Evolutionary conservation across 2,113 vertebrate genomes (phyloP).

Genomic region (Mobula hypostoma): DNA sequence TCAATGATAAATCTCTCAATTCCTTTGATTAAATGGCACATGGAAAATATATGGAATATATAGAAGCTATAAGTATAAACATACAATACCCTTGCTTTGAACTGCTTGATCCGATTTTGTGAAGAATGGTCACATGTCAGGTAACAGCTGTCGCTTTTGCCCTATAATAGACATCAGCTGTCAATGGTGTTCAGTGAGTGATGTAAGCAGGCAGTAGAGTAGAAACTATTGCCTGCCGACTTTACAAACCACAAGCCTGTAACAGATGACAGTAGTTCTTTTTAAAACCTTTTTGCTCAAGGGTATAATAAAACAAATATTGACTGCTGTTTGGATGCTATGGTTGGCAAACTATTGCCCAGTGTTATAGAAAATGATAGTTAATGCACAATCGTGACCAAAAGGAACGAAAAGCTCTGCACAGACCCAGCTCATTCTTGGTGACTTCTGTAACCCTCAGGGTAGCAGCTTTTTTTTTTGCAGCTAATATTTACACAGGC

Average conservation of each 20-base stretch:
- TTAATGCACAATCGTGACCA: conserved; percentile 15
- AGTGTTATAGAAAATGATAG: conserved; percentile 33
- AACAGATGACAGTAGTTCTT: conserved; percentile 33
- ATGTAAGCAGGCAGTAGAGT: conserved; percentile 31
- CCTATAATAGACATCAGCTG: conserved; percentile 36
- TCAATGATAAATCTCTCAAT: neutral
- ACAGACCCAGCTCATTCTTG: neutral
- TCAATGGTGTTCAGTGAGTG: conserved; percentile 26
- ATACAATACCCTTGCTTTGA: conserved; percentile 1
- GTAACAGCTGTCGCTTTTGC: conserved; percentile 25
- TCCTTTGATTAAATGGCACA: neutral
- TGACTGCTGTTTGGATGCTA: conserved; percentile 31
- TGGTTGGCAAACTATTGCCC: conserved; percentile 21
- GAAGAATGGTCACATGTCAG: neutral
- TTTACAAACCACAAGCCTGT: conserved; percentile 34
- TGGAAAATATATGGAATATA: neutral
- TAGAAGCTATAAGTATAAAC: neutral
- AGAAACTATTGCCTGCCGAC: conserved; percentile 34
- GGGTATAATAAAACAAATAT: conserved; percentile 32
- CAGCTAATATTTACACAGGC: neutral
- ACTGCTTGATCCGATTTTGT: neutral
- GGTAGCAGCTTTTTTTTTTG: too few species aligned
- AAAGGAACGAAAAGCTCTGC: neutral
- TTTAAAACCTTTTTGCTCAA: conserved; percentile 20
- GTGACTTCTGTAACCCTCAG: neutral